Base-by-base conservation (phyloP, 2,888 invertebrate genomes). In the Synanthedon tipuliformis region DNA sequence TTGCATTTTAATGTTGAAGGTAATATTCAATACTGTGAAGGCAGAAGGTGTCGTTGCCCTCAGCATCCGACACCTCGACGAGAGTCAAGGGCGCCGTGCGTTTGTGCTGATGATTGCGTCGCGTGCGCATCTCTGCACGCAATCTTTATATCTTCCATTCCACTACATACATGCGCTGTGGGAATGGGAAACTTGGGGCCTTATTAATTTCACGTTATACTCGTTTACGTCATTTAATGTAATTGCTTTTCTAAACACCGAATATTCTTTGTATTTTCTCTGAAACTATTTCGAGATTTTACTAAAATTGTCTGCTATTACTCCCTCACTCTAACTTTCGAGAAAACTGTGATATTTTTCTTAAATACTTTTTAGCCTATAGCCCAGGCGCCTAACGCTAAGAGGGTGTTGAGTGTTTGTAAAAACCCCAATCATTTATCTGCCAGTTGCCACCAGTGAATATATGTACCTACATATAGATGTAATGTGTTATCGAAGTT, bases 61-160 rank as follows among this genome's bases (percentile, higher is more conserved):
- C 63, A 53, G 54, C 63, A 49, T 18, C 7, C 40, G 40, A 61
- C 65, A 72, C 71, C 70, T 75, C 65, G 65, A 56, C 57, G 56
- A 62, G 63, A 80, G 78, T 81, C 80, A 83, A 82, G 83, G 82
- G 78, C 82, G 69, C 63, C 52, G 64, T 54, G 55, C 53, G 23
- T 53, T 51, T 50, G 53, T 50, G 50, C 48, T 53, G 71, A 69
- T 66, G 62, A 62, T 61, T 58, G 54, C 65, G 63, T 62, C 63
- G 71, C 71, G 66, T 67, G 74, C 72, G 71, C 73, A 68, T 69
- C 70, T 65, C 55, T 18, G 61, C 74, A 75, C 70, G 73, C 73
- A 63, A 77, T 69, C 70, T 60, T 59, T 56, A 57, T 60, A 61
- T 57, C 59, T 59, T 55, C 58, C 60, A 56, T 58, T 59, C 58